These are phyloP conservation scores for Coelinius sp. DNA, from an alignment of 2,888 invertebrate species.

Conservation along the genomic window DNA sequence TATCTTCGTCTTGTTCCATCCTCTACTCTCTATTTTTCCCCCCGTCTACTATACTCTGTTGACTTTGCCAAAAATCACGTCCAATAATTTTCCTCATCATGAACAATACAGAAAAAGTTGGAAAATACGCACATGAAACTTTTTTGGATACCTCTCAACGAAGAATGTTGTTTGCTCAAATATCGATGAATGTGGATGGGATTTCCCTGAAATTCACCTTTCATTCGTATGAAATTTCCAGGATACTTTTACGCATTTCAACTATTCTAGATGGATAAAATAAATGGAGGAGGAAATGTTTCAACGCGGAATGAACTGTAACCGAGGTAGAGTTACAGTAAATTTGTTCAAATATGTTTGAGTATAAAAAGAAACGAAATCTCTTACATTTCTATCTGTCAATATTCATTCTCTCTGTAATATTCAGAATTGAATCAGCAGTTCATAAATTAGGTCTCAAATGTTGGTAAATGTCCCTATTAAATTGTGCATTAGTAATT, in stretches of 20 bases:
- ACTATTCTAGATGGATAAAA: background rate
- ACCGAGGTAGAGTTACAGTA: background rate
- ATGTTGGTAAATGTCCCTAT: background rate
- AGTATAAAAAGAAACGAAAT: background rate
- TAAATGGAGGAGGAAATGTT: background rate
- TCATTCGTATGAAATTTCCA: background rate
- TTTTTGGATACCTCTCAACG: background rate
- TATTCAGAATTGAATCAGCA: background rate
- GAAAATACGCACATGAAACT: background rate
- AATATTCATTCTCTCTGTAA: background rate
- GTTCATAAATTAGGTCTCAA: background rate
- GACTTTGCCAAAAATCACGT: background rate
- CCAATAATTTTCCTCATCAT: background rate
- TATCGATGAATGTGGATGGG: background rate
- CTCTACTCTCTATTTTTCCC: background rate
- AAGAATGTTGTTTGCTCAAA: background rate
- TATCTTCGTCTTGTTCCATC: background rate
- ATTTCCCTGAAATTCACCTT: background rate
- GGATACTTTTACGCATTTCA: background rate
- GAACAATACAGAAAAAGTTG: background rate
- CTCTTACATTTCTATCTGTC: background rate
- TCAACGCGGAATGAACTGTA: background rate
- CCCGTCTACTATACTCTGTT: background rate
- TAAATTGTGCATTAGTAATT: background rate
- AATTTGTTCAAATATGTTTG: background rate